A percentile compares a stretch with the other conserved stretches of the same genome.
These are phyloP conservation scores for Progne subis DNA, from an alignment of 2,113 vertebrate genomes.

Conservation along the genomic window DNA sequence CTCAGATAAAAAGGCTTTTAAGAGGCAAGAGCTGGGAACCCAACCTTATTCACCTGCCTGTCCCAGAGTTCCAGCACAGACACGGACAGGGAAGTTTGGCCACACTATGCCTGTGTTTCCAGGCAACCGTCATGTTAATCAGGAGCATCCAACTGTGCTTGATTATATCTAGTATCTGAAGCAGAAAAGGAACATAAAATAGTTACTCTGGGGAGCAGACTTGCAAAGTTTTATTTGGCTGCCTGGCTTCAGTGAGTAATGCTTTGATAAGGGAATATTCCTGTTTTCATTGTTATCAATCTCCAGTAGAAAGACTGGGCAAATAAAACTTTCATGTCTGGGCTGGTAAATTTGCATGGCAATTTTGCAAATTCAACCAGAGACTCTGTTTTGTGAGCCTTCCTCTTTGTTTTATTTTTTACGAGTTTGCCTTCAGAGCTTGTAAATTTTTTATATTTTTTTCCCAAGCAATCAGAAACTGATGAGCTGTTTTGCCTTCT, in stretches of 20 bases:
- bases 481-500: neutral
- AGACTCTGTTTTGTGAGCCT: neutral
- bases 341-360: neutral
- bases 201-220: neutral
- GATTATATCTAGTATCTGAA: constrained; percentile 48
- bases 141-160: constrained; percentile 47
- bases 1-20: neutral
- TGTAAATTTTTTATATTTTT: neutral
- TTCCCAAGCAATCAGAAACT: neutral
- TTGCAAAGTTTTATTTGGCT: constrained; percentile 26
- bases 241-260: neutral
- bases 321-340: neutral
- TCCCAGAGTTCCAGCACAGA: neutral
- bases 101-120: neutral
- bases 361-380: neutral
- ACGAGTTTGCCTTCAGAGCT: neutral
- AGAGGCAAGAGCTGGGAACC: neutral
- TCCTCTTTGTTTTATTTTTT: neutral
- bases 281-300: neutral
- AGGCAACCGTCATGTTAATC: constrained; percentile 41
- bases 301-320: neutral
- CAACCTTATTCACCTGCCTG: neutral
- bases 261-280: neutral
- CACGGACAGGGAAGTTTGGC: neutral
- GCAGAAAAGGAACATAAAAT: constrained; percentile 41